These are phyloP conservation scores for Spinibarbus caldwelli DNA, from an alignment of 2,797 vertebrate species.

Conservation along the genomic window DNA sequence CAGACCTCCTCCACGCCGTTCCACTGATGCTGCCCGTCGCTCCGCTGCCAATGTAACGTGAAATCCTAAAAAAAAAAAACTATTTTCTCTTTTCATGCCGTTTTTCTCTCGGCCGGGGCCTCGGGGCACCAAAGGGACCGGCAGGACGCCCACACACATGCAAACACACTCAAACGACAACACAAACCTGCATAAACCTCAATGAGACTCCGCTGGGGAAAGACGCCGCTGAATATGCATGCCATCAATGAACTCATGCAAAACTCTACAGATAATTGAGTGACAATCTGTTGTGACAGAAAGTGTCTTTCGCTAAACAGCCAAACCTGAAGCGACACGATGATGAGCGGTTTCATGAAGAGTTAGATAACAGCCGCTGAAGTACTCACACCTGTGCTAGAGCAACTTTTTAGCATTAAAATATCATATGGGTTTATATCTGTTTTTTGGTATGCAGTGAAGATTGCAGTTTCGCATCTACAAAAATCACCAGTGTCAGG, in stretches of 20 bases:
- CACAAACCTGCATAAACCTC: constrained; percentile 11
- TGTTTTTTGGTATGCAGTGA: neutral
- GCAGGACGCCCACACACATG: constrained; percentile 10
- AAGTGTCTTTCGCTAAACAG: neutral
- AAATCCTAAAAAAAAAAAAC: neutral
- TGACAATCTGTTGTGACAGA: constrained; percentile 20
- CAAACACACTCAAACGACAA: constrained; percentile 18
- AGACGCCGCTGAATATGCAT: neutral
- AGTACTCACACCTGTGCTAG: neutral
- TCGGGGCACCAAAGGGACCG: neutral
- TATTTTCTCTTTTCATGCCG: neutral
- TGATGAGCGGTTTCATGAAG: neutral
- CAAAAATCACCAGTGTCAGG: neutral
- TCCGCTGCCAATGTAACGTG: constrained; percentile 32
- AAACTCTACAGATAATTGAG: neutral
- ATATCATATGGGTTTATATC: neutral
- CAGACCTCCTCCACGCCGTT: constrained; percentile 12
- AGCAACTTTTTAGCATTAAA: neutral
- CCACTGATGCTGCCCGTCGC: constrained; percentile 7
- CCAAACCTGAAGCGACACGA: neutral
- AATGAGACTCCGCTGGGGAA: neutral
- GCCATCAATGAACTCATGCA: neutral
- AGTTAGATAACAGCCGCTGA: neutral
- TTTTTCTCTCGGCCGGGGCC: neutral
- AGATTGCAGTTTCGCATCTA: neutral